Evolutionary conservation across 2,797 vertebrate genomes (phyloP), one percentile per base, ranked within the genome.

Genomic region (Glossophaga mutica): DNA sequence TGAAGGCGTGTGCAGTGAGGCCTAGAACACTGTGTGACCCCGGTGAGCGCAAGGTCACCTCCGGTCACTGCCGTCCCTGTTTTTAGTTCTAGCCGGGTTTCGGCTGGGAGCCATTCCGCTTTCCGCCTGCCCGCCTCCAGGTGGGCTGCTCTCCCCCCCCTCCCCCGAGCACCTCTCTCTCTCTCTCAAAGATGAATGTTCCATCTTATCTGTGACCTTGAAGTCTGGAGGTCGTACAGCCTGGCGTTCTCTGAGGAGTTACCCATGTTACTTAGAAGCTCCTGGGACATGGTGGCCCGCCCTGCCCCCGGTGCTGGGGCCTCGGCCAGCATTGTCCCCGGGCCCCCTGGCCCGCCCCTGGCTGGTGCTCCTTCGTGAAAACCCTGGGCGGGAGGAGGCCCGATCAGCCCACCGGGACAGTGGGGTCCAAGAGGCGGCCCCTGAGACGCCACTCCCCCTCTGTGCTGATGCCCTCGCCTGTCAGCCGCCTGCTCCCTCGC

Each of bases 11-110:
- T n/a, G 2, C 21, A 76, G 68, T 0, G n/a, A n/a, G n/a, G 5
- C 68, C 55, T 52, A 34, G 15, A 44, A 9, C 32, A 10, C 9
- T 15, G 57, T 18, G 15, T 24, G 46, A 8, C 21, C 42, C 37
- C 0, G 0, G 4, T 29, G 12, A 24, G 22, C 29, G 10, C 44
- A 18, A 0, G 2, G 9, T 4, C 2, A 29, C n/a, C 34, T 22
- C 29, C 3, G 16, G 2, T 32, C 44, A 10, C 1, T 1, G 3
- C 26, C 3, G 1, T 5, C 19, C 5, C 39, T 19, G 6, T 32
- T 48, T 86, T 44, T 10, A 44, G 12, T 21, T 10, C 10, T 15
- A 6, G 59, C 59, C 5, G 59, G 1, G 29, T 32, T 29, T 32
- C 12, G 15, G 0, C 59, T 32, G 59, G 32, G 59, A 29, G 11